phyloP scores from a whole-genome alignment of 2,113 vertebrate species.

The Sterna hirundo region DNA sequence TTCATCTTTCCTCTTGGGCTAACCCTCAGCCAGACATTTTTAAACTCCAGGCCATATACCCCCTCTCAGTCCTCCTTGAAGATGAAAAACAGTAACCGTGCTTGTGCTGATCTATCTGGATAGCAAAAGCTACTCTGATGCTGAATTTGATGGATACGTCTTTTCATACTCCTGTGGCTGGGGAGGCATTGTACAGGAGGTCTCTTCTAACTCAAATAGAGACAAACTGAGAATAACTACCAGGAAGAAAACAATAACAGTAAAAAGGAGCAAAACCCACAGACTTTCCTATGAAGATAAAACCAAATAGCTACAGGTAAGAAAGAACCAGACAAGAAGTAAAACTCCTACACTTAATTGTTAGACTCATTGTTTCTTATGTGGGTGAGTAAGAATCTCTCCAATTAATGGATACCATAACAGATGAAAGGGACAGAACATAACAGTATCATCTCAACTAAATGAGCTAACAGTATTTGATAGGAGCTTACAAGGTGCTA shows the following conservation, averaged over 20 bases:
- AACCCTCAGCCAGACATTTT: background rate
- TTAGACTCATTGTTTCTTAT: conserved; percentile 1
- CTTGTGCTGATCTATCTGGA: background rate
- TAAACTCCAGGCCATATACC: background rate
- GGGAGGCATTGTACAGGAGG: background rate
- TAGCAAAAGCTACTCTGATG: background rate
- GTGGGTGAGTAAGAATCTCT: background rate
- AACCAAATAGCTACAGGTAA: background rate
- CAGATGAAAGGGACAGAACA: background rate
- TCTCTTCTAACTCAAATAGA: background rate
- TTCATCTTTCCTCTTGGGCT: background rate
- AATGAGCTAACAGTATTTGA: background rate
- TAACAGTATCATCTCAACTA: background rate
- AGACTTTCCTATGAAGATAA: conserved; percentile 17
- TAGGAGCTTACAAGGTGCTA: background rate
- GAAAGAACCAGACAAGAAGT: background rate
- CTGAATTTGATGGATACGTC: background rate
- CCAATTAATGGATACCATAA: background rate
- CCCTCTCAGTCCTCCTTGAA: background rate
- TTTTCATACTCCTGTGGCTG: background rate
- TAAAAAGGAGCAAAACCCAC: background rate
- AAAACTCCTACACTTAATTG: background rate
- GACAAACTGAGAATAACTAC: background rate
- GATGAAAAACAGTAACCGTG: background rate
- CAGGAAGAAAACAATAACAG: background rate